Base-by-base conservation (phyloP, 1,140 invertebrate genomes). In the Conus ventricosus region DNA sequence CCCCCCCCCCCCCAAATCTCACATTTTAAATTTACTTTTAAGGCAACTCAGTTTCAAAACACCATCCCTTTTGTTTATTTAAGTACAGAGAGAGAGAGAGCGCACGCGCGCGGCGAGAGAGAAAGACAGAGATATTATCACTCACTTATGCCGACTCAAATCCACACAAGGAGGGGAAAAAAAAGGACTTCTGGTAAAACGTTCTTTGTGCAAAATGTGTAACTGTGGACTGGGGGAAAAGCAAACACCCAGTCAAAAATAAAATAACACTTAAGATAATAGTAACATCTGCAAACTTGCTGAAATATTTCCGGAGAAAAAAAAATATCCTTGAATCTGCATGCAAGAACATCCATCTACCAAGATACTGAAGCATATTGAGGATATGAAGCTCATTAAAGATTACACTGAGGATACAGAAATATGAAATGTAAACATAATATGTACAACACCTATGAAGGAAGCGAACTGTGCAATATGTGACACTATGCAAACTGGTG, bases 1-100 rank as follows among this genome's bases (percentile, higher is more conserved):
- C 23, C 71, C 23, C 25, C 25, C 11, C 25, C 10, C 76, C 7
- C 57, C 17, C n/a, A n/a, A n/a, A 60, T 60, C 8, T 60, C 57
- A 17, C 11, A 71, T 17, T 7, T 63, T 13, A 63, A 71, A 23
- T 71, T 23, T 20, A 20, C 39, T 81, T 39, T 54, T 81, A 81
- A 81, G 80, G 80, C 80, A 81, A 81, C 80, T 81, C 80, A 81
- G 80, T 81, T 81, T 81, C 80, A 39, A 54, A 81, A 54, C 80
- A 81, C 51, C 39, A 81, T 23, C 20, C 51, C 54, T 53, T 54
- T 17, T 51, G 25, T 51, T 81, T 81, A 51, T 15, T 81, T 81
- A 23, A 5, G 15, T 23, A 78, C 2, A 15, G 76, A 20, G 20
- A 75, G 7, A n/a, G 67, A 20, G n/a, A 25, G 20, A 75, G 67